Evolutionary conservation across 2,888 invertebrate genomes (phyloP).

Genomic region (Lasioglossum figueresi): DNA sequence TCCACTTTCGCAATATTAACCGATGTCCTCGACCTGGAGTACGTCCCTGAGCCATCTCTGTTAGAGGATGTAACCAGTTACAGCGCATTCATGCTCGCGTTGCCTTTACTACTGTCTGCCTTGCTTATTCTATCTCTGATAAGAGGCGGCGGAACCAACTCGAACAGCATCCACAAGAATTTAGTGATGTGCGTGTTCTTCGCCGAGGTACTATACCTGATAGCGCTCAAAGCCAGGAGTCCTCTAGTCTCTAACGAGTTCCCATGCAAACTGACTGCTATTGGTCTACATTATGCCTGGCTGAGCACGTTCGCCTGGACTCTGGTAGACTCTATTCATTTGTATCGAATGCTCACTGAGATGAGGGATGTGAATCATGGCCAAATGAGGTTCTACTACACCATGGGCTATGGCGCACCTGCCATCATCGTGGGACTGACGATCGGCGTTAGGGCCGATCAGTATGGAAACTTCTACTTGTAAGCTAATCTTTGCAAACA

Average conservation of each 20-base stretch:
- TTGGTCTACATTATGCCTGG: conserved; percentile 97
- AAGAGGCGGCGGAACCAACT: conserved; percentile 94
- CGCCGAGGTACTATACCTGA: conserved; percentile 93
- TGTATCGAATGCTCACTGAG: conserved; percentile 97
- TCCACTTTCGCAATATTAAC: conserved; percentile 96
- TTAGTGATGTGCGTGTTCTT: conserved; percentile 95
- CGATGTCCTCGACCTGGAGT: conserved; percentile 95
- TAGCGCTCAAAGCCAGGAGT: conserved; percentile 93
- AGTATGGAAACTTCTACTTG: conserved; percentile 97
- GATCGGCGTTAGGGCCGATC: conserved; percentile 96
- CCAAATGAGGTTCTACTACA: conserved; percentile 95
- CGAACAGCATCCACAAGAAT: conserved; percentile 97
- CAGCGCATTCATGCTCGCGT: conserved; percentile 93
- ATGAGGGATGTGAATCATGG: conserved; percentile 98
- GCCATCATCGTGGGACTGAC: conserved; percentile 96
- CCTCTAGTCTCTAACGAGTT: conserved; percentile 94
- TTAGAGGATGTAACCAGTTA: conserved; percentile 95
- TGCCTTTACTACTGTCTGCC: conserved; percentile 91
- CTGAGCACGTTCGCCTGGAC: conserved; percentile 95
- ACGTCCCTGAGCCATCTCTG: conserved; percentile 94
- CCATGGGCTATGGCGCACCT: conserved; percentile 96
- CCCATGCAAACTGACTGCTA: conserved; percentile 94
- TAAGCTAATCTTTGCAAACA: conserved; percentile 85
- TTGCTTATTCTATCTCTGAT: conserved; percentile 92
- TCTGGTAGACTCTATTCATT: conserved; percentile 95